Conservation (phyloP, 2,797 vertebrate genomes). For the Cossypha polioptera region DNA sequence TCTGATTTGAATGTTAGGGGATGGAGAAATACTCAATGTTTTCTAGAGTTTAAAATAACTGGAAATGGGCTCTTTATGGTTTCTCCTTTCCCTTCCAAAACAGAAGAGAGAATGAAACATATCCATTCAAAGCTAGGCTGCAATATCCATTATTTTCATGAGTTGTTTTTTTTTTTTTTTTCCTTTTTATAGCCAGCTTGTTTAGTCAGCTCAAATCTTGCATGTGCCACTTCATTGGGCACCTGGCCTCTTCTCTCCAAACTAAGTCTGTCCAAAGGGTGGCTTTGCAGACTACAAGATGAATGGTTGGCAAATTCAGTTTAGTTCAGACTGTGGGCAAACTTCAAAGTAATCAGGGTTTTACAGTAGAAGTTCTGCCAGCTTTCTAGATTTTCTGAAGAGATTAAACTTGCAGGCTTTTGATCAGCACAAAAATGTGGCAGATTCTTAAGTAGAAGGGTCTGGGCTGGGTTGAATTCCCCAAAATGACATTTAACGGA, state of each 20-base stretch:
- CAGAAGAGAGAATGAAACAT: not conserved
- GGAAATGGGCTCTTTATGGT: not conserved
- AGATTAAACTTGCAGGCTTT: not conserved
- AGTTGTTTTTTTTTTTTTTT: fast-evolving
- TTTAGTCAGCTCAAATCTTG: not conserved
- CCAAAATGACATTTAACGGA: not conserved
- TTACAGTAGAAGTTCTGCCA: not conserved
- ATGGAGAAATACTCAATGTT: not conserved
- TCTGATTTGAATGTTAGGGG: not conserved
- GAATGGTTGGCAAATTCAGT: not conserved
- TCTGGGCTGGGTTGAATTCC: not conserved
- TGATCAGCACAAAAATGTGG: not conserved
- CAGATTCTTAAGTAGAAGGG: not conserved
- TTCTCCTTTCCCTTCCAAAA: not conserved
- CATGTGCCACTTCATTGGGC: not conserved
- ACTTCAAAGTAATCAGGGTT: not conserved
- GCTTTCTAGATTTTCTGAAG: not conserved
- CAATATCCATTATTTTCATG: not conserved
- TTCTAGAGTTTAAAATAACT: not conserved
- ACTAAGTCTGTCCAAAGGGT: not conserved
- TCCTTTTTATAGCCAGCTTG: not conserved
- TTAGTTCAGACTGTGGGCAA: not conserved
- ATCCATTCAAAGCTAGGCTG: not conserved
- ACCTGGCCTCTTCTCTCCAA: not conserved
- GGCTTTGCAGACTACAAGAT: not conserved